A percentile compares a stretch with the other conserved stretches of the same genome.
Conservation (phyloP, 2,113 vertebrate genomes). For the Anhinga rufa region DNA sequence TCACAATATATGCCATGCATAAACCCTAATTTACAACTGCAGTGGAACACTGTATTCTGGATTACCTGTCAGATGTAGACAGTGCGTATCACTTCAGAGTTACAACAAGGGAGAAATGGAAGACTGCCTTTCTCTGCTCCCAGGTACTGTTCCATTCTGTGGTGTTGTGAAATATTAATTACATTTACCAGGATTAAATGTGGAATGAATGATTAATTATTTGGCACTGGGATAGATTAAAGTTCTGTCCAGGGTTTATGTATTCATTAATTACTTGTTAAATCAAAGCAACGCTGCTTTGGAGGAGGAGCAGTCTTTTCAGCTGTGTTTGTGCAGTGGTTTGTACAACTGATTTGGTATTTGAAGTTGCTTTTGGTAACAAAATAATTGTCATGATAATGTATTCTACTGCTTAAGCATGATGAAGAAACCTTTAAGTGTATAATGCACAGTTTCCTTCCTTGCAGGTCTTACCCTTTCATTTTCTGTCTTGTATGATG, state of each 20-base stretch:
- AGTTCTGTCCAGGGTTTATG: constrained; percentile 33
- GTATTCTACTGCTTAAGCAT: neutral
- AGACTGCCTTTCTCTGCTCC: neutral
- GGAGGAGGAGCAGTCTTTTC: constrained; percentile 1
- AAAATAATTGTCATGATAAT: neutral
- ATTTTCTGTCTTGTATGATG: neutral
- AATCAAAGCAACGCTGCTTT: neutral
- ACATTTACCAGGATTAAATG: constrained; percentile 33
- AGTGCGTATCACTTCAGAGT: neutral
- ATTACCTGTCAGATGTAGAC: neutral
- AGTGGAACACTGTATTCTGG: neutral
- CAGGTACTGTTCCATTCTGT: constrained; percentile 4
- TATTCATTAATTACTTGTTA: constrained; percentile 49
- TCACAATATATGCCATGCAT: neutral
- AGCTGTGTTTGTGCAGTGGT: neutral
- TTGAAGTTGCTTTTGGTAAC: neutral
- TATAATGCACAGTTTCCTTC: neutral
- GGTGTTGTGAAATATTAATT: constrained; percentile 55
- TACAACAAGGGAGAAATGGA: neutral
- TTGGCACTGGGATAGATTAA: constrained; percentile 30
- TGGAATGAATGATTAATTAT: constrained; percentile 51
- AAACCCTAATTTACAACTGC: neutral
- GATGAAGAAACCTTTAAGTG: neutral
- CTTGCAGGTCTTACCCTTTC: neutral
- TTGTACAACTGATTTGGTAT: neutral